A percentile compares a stretch with the other conserved stretches of the same genome.
phyloP scores from a whole-genome alignment of 1,140 invertebrate species.

The Octopus sinensis region DNA sequence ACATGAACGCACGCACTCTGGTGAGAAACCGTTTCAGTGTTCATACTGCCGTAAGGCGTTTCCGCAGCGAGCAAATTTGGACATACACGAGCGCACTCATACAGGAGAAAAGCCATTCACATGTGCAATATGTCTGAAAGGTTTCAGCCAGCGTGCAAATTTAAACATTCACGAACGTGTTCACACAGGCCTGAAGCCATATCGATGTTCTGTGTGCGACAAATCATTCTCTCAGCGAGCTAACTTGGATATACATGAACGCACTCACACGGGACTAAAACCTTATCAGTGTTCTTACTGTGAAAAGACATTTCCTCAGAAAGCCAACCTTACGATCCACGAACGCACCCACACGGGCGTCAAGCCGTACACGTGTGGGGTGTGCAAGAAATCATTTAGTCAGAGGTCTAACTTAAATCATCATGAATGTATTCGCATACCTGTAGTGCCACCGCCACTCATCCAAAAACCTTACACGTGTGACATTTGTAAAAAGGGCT shows the following conservation, averaged over 20 bases:
- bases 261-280: slow-evolving; percentile 52
- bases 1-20: slow-evolving; percentile 25
- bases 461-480: slow-evolving; percentile 47
- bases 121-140: slow-evolving; percentile 58
- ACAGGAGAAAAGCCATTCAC: slow-evolving; percentile 12
- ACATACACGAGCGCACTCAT: slow-evolving; percentile 52
- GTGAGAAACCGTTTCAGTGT: slow-evolving; percentile 25
- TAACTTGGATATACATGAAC: slow-evolving; percentile 16
- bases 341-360: slow-evolving; percentile 50
- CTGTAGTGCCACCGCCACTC: slow-evolving; percentile 79
- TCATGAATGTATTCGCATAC: slow-evolving; percentile 87
- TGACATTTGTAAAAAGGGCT: slow-evolving; percentile 45
- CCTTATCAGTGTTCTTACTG: slow-evolving; percentile 51
- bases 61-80: neutral
- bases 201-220: slow-evolving; percentile 20
- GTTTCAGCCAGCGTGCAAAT: slow-evolving; percentile 16
- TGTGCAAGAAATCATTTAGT: slow-evolving; percentile 61
- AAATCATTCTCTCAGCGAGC: slow-evolving; percentile 13
- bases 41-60: slow-evolving; percentile 18
- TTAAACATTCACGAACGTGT: slow-evolving; percentile 21
- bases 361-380: slow-evolving; percentile 49
- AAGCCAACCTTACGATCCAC: slow-evolving; percentile 40
- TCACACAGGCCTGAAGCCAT: slow-evolving; percentile 27
- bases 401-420: slow-evolving; percentile 96
- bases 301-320: slow-evolving; percentile 35